These are phyloP conservation scores for Frieseomelitta varia DNA, from an alignment of 1,140 invertebrate species.

Conservation along the genomic window DNA sequence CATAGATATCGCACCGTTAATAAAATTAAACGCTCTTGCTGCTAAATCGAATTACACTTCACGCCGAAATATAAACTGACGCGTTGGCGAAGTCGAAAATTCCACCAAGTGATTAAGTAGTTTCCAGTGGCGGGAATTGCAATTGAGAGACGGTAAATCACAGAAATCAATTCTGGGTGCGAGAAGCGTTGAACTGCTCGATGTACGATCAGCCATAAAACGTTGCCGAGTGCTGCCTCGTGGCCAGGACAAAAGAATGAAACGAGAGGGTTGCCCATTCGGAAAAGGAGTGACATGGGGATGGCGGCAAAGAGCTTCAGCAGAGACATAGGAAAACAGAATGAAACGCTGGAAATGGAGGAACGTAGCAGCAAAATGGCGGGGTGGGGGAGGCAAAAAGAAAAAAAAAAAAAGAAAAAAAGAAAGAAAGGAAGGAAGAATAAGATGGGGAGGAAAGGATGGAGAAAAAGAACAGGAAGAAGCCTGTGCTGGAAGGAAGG, in stretches of 20 bases:
- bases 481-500: no score
- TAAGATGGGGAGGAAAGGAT: background rate
- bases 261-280: conserved; percentile 1
- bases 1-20: no score
- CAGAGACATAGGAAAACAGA: conserved; percentile 10
- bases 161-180: conserved; percentile 31
- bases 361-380: background rate
- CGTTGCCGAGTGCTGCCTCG: background rate
- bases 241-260: conserved; percentile 28
- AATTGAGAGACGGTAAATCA: conserved; percentile 27
- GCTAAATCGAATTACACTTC: no score
- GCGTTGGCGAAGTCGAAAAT: background rate
- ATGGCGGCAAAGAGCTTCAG: background rate
- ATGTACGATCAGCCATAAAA: conserved; percentile 44
- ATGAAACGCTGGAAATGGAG: conserved; percentile 17
- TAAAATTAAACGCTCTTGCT: no score
- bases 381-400: background rate
- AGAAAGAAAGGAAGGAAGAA: no score
- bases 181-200: conserved; percentile 28
- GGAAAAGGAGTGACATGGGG: background rate
- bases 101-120: conserved; percentile 6
- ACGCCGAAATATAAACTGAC: background rate
- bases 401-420: background rate
- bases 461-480: background rate
- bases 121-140: background rate